These are phyloP conservation scores for Spheniscus mendiculus DNA, from an alignment of 2,113 vertebrate species.

Conservation along the genomic window DNA sequence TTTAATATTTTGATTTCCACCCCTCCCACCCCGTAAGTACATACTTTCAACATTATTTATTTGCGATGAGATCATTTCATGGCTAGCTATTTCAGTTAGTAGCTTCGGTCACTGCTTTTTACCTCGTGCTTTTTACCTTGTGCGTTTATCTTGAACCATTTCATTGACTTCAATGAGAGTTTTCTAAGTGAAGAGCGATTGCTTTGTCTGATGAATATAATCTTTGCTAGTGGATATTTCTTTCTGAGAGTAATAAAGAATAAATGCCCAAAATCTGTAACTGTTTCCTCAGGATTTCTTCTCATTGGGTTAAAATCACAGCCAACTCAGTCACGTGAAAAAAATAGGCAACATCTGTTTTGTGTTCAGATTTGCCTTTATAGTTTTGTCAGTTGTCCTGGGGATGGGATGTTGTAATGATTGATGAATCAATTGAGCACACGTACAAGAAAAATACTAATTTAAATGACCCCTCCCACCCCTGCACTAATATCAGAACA, in stretches of 20 bases:
- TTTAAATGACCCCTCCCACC: not conserved
- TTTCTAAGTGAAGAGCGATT: not conserved
- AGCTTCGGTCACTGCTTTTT: not conserved
- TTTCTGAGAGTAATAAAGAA: not conserved
- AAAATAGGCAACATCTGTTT: constrained; percentile 5
- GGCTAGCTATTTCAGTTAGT: not conserved
- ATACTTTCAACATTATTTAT: not conserved
- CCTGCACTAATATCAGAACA: not conserved
- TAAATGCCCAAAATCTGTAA: not conserved
- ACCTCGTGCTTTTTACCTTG: not conserved
- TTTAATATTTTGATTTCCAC: not conserved
- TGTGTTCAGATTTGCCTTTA: not conserved
- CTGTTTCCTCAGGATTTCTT: not conserved
- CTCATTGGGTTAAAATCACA: not conserved
- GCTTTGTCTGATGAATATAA: not conserved
- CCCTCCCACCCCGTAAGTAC: not conserved
- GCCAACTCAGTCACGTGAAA: not conserved
- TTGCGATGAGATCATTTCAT: not conserved
- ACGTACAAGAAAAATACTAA: not conserved
- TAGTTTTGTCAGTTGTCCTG: not conserved
- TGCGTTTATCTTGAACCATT: not conserved
- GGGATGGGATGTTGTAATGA: not conserved
- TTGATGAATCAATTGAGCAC: not conserved
- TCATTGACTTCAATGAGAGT: not conserved
- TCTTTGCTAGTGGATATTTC: not conserved